Conservation (phyloP, 2,113 vertebrate genomes). For the Blennius ocellaris region DNA sequence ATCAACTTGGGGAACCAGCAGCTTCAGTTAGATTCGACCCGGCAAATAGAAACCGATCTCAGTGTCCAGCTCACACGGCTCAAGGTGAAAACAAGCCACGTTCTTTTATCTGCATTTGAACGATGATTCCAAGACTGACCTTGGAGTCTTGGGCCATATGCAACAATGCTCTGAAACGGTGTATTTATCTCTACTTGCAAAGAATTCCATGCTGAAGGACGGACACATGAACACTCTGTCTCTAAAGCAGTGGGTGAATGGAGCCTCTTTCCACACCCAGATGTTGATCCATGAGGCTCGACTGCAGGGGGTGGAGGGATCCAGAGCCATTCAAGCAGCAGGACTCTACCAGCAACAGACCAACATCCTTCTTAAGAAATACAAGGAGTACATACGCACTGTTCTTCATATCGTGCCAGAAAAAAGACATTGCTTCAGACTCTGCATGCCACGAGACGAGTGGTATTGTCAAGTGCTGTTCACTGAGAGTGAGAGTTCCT, state of each 20-base stretch:
- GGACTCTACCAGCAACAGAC: background rate
- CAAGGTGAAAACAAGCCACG: background rate
- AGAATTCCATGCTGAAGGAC: background rate
- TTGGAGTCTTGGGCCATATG: background rate
- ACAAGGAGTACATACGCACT: background rate
- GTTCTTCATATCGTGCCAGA: no score
- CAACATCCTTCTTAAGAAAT: background rate
- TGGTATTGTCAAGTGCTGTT: no score
- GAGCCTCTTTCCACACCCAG: constrained; percentile 26
- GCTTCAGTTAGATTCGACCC: background rate
- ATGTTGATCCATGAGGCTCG: constrained; percentile 30
- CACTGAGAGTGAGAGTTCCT: no score
- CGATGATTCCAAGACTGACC: background rate
- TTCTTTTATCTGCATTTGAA: background rate
- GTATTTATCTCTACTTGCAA: background rate
- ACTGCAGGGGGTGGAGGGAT: background rate
- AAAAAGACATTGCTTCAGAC: no score
- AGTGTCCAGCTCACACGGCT: constrained; percentile 2
- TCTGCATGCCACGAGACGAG: no score
- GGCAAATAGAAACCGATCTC: background rate
- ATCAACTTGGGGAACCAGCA: background rate
- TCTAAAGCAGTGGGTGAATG: constrained; percentile 26
- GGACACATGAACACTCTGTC: background rate
- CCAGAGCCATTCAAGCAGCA: background rate
- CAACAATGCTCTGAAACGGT: background rate